Evolutionary conservation across 2,797 vertebrate species (phyloP).

Genomic region (Sebastes goodei): DNA sequence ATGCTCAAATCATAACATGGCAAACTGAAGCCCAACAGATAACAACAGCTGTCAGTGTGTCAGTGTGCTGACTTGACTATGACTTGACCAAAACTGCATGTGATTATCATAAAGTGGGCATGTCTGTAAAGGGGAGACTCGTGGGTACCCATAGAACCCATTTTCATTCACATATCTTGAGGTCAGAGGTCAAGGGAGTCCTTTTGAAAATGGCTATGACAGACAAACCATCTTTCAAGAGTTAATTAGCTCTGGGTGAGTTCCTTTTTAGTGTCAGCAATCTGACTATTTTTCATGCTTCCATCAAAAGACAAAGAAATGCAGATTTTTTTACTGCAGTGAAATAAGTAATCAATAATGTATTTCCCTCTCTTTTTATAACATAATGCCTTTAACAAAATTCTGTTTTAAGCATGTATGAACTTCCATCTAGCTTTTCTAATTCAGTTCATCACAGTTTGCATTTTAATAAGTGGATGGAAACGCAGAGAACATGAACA

Average conservation of each 20-base stretch:
- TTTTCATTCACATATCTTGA: too few relatives aligned
- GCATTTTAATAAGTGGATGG: conserved; percentile 6
- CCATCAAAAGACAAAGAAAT: background rate
- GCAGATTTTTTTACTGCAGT: background rate
- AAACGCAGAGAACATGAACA: background rate
- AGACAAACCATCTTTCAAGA: background rate
- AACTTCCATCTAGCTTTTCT: conserved; percentile 6
- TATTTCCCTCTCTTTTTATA: background rate
- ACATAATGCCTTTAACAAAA: background rate
- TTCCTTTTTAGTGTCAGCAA: background rate
- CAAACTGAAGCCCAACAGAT: fast-evolving
- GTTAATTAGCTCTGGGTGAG: background rate
- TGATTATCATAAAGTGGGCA: too few relatives aligned
- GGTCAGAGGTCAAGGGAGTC: too few relatives aligned
- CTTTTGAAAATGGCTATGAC: too few relatives aligned
- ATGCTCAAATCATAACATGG: too few relatives aligned
- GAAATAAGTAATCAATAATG: background rate
- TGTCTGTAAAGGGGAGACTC: too few relatives aligned
- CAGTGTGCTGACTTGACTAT: too few relatives aligned
- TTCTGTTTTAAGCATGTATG: background rate
- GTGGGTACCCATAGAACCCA: too few relatives aligned
- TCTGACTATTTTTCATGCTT: background rate
- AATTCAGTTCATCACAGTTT: conserved; percentile 11
- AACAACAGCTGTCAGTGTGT: too few relatives aligned
- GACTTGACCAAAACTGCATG: too few relatives aligned